Conservation (phyloP, 2,113 vertebrate genomes). For the Psettodes erumei region DNA sequence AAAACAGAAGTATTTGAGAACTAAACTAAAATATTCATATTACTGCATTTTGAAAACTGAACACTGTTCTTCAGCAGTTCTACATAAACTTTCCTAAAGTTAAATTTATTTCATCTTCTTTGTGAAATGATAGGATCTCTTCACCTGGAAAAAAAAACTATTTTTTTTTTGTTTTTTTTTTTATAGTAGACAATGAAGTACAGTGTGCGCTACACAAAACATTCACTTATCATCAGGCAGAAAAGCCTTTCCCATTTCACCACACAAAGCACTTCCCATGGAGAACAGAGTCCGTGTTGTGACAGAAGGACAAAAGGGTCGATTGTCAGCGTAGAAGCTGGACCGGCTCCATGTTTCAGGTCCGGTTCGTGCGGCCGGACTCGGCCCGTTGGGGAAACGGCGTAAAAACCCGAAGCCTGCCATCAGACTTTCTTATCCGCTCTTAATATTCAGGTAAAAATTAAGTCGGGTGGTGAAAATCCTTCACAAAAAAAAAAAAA, state of each 20-base stretch:
- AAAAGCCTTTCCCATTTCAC: background rate
- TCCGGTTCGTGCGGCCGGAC: conserved; percentile 32
- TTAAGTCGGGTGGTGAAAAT: conserved; percentile 22
- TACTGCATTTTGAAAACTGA: too few species aligned
- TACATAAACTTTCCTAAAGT: background rate
- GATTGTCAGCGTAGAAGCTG: conserved; percentile 29
- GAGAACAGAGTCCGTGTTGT: conserved; percentile 47
- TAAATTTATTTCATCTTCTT: conserved; percentile 10
- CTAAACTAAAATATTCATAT: too few species aligned
- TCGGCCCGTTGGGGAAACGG: background rate
- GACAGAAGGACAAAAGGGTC: conserved; percentile 31
- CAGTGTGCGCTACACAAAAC: conserved; percentile 51
- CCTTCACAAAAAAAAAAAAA: background rate
- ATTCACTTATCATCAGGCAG: conserved; percentile 11
- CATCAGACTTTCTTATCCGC: background rate
- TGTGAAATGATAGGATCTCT: background rate
- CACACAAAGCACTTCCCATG: conserved; percentile 11
- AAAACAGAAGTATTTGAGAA: too few species aligned
- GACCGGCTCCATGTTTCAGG: conserved; percentile 36
- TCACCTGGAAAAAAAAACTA: conserved; percentile 37
- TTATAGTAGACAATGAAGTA: conserved; percentile 18
- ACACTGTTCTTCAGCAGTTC: background rate
- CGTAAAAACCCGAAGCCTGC: background rate
- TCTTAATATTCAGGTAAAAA: conserved; percentile 1
- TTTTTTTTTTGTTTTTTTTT: conserved; percentile 8